phyloP scores from a whole-genome alignment of 53 echinoderm and acorn worm genomes.

The Holothuria scabra region DNA sequence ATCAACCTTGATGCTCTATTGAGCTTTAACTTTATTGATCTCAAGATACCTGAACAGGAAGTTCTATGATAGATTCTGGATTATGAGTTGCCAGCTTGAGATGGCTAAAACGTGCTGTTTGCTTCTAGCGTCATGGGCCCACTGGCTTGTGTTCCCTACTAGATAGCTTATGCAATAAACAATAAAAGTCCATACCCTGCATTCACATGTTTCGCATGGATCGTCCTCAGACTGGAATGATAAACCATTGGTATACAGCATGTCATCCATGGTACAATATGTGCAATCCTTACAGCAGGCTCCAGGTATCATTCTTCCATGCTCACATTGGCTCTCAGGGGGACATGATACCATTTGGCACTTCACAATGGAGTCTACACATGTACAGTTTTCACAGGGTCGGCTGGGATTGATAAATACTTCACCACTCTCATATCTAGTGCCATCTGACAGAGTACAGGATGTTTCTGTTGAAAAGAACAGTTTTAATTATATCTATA shows the following conservation, averaged over 20 bases:
- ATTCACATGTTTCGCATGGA: conserved; percentile 73
- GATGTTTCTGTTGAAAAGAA: conserved; percentile 65
- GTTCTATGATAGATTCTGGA: too few species aligned
- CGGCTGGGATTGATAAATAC: conserved; percentile 67
- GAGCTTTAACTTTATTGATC: too few species aligned
- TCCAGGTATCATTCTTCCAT: conserved; percentile 76
- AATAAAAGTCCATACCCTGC: conserved; percentile 58
- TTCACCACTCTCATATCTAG: conserved; percentile 68
- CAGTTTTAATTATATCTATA: too few species aligned
- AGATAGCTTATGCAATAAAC: too few species aligned
- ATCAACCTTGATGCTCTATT: too few species aligned
- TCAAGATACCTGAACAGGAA: too few species aligned
- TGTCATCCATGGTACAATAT: conserved; percentile 70
- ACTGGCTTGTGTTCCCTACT: too few species aligned
- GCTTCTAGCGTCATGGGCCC: too few species aligned
- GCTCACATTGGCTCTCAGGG: conserved; percentile 61
- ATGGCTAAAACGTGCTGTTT: too few species aligned
- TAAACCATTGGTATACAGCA: conserved; percentile 77
- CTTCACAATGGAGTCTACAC: conserved; percentile 70
- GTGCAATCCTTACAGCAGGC: conserved; percentile 84
- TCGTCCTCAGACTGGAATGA: conserved; percentile 63
- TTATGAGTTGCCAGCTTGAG: too few species aligned
- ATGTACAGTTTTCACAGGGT: conserved; percentile 88
- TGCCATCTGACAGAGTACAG: conserved; percentile 63
- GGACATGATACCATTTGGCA: conserved; percentile 69